phyloP scores from a whole-genome alignment of 92 coral and sea anemone genomes.

The Desmophyllum pertusum region DNA sequence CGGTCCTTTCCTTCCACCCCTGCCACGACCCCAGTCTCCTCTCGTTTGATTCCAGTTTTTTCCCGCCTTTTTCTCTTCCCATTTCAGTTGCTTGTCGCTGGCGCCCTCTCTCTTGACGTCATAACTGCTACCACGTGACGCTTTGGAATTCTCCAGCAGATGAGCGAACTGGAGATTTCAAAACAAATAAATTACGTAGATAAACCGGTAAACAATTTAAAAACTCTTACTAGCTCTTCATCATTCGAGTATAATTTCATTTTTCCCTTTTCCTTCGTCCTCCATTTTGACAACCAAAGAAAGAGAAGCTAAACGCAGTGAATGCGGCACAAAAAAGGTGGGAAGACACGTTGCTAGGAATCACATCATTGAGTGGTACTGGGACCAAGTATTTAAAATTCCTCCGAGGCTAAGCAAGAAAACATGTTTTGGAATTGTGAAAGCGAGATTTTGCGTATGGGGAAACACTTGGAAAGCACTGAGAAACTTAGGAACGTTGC shows the following conservation, averaged over 20 bases:
- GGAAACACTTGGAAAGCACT: no score
- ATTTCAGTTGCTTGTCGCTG: slow-evolving; percentile 83
- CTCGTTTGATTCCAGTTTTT: slow-evolving; percentile 35
- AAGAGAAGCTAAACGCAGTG: not conserved
- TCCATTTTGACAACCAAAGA: not conserved
- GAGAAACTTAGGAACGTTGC: no score
- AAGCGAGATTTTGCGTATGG: no score
- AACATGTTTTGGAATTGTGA: no score
- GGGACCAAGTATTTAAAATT: no score
- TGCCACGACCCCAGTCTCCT: slow-evolving; percentile 37
- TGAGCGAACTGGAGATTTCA: slow-evolving; percentile 82
- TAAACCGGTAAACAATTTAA: not conserved
- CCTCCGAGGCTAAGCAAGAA: no score
- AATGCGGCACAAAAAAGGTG: not conserved
- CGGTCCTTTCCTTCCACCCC: slow-evolving; percentile 19
- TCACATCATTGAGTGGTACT: not conserved
- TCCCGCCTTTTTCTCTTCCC: slow-evolving; percentile 77
- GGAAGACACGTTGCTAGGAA: not conserved
- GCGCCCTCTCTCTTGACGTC: slow-evolving; percentile 80
- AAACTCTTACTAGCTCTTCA: not conserved
- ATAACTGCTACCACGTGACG: slow-evolving; percentile 78
- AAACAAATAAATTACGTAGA: not conserved
- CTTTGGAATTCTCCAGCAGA: slow-evolving; percentile 83
- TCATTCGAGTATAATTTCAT: not conserved
- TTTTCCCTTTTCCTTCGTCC: not conserved